These are phyloP conservation scores for Zoanthus sansibaricus DNA, from an alignment of 92 coral and sea anemone genomes.

Conservation along the genomic window DNA sequence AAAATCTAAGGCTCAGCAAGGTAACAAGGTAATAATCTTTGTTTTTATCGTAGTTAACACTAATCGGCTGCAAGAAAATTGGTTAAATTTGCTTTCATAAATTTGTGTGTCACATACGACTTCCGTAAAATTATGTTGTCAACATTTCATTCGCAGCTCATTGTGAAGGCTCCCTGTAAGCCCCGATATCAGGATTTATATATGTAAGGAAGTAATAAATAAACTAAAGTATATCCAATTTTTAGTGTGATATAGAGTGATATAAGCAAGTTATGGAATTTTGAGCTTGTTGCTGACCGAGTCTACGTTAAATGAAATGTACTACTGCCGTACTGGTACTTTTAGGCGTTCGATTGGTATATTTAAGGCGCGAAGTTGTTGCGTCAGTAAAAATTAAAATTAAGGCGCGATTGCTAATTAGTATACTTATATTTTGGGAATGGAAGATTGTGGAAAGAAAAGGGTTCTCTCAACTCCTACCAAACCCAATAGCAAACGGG, in stretches of 20 bases:
- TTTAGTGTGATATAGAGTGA: background rate
- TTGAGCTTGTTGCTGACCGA: background rate
- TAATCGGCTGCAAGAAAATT: too few relatives aligned
- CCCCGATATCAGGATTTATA: too few relatives aligned
- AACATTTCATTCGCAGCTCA: too few relatives aligned
- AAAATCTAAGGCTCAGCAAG: too few relatives aligned
- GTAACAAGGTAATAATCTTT: too few relatives aligned
- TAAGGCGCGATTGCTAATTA: background rate
- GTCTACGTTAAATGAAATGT: background rate
- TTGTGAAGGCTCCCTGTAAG: too few relatives aligned
- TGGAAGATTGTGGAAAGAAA: background rate
- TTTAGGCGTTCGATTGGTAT: background rate
- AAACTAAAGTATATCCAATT: background rate
- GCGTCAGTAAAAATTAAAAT: background rate
- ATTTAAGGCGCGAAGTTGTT: background rate
- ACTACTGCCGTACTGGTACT: background rate
- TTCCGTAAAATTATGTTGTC: too few relatives aligned
- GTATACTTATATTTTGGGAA: background rate
- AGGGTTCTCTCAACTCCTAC: conserved; percentile 11
- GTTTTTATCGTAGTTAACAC: too few relatives aligned
- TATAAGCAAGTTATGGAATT: too few relatives aligned
- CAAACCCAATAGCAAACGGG: background rate
- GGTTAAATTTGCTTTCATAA: too few relatives aligned
- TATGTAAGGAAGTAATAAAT: too few relatives aligned
- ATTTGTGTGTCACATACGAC: too few relatives aligned